Conservation (phyloP, 2,888 invertebrate species). For the Seira sanloemensis region DNA sequence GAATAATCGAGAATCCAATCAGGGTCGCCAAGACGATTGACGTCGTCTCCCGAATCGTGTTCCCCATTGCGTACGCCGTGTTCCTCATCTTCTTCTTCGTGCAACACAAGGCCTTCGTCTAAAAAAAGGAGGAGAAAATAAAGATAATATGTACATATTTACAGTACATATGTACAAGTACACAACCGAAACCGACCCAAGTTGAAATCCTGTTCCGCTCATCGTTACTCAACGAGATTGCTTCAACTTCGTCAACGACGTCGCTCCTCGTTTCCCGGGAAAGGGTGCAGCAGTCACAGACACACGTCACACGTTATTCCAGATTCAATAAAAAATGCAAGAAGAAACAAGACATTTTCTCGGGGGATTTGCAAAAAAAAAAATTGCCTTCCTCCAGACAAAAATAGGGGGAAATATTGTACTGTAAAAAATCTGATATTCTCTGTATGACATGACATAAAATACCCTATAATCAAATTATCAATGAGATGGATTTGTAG, state of each 20-base stretch:
- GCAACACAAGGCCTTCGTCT: slow-evolving; percentile 88
- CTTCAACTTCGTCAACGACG: slow-evolving; percentile 19
- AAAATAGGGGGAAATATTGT: too few species aligned
- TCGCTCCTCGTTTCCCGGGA: slow-evolving; percentile 6
- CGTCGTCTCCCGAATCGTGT: slow-evolving; percentile 90
- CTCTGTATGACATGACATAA: too few species aligned
- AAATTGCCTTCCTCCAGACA: neutral
- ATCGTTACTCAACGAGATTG: slow-evolving; percentile 37
- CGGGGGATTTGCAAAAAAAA: neutral
- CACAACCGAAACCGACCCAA: neutral
- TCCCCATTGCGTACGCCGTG: slow-evolving; percentile 93
- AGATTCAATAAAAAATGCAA: neutral
- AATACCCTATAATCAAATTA: too few species aligned
- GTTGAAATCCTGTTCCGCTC: neutral
- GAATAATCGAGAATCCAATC: slow-evolving; percentile 83
- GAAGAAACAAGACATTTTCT: neutral
- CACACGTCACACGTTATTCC: neutral
- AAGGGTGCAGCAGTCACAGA: neutral
- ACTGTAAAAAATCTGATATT: too few species aligned
- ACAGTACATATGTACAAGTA: neutral
- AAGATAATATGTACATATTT: neutral
- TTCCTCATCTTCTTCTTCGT: slow-evolving; percentile 97
- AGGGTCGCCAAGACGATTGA: slow-evolving; percentile 89
- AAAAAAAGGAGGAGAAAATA: neutral
- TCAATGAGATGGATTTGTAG: too few species aligned